A percentile compares a stretch with the other conserved stretches of the same genome.
These are phyloP conservation scores for Zalophus californianus DNA, from an alignment of 2,797 vertebrate genomes.

Conservation along the genomic window DNA sequence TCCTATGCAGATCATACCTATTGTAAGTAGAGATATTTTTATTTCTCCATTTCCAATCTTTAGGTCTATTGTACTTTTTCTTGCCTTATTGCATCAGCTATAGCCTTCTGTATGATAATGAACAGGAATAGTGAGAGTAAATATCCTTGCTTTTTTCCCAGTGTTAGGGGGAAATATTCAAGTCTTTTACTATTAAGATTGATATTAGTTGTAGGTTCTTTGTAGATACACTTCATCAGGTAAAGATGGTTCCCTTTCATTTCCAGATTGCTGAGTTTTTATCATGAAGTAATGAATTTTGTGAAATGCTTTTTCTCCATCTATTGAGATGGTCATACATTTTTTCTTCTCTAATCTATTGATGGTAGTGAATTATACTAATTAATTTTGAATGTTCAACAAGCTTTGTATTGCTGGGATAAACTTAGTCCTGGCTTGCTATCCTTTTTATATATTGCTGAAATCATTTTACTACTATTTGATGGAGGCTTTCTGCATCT, in stretches of 20 bases:
- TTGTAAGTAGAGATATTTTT: slow-evolving; percentile 4
- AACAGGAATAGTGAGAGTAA: neutral
- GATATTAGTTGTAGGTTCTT: neutral
- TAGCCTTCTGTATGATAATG: neutral
- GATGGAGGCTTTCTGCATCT: neutral
- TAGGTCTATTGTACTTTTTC: neutral
- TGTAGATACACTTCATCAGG: neutral
- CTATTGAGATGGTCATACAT: neutral
- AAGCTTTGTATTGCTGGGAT: neutral
- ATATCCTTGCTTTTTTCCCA: neutral
- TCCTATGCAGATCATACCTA: neutral
- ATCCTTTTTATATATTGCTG: neutral
- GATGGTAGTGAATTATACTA: neutral
- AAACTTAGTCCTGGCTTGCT: neutral
- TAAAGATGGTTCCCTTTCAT: neutral
- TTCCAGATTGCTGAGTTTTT: neutral
- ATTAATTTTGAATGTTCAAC: neutral
- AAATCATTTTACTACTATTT: slow-evolving; percentile 31
- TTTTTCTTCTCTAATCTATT: neutral
- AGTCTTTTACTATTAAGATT: neutral
- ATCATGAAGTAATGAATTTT: neutral
- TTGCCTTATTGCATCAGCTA: neutral
- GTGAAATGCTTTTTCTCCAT: slow-evolving; percentile 22
- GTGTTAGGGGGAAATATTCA: neutral
- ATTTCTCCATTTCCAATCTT: neutral